phyloP scores from a whole-genome alignment of 2,797 vertebrate genomes.

The Masticophis lateralis region DNA sequence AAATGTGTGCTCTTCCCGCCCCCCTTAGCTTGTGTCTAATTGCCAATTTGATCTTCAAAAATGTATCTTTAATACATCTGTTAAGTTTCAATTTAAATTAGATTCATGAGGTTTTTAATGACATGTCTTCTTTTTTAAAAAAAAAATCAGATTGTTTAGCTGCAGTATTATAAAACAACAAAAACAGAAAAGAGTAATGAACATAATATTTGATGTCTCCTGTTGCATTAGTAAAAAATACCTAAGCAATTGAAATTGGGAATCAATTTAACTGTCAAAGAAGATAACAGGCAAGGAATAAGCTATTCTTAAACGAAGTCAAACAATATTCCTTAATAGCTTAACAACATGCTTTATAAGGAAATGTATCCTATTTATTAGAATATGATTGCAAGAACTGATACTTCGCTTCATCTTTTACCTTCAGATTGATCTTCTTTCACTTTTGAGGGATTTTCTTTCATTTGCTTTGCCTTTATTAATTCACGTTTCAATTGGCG shows the following conservation, averaged over 20 bases:
- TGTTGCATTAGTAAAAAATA: neutral
- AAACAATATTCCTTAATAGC: neutral
- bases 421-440: conserved; percentile 77
- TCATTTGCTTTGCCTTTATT: conserved; percentile 89
- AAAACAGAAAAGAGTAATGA: neutral
- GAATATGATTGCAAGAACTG: neutral
- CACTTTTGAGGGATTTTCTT: conserved; percentile 71
- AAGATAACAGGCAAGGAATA: neutral
- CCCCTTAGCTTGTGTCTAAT: neutral
- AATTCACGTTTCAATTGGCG: conserved; percentile 92
- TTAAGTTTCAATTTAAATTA: conserved; percentile 15
- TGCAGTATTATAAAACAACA: neutral
- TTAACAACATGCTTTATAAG: neutral
- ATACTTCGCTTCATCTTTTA: conserved; percentile 58
- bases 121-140: neutral
- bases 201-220: neutral
- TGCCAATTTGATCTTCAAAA: neutral
- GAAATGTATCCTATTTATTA: neutral
- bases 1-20: neutral
- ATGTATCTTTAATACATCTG: neutral
- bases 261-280: neutral
- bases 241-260: neutral
- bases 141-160: neutral
- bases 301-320: neutral
- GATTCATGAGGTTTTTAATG: conserved; percentile 13